Base-by-base conservation (phyloP, 1,140 invertebrate species). In the Aphelinus certus region DNA sequence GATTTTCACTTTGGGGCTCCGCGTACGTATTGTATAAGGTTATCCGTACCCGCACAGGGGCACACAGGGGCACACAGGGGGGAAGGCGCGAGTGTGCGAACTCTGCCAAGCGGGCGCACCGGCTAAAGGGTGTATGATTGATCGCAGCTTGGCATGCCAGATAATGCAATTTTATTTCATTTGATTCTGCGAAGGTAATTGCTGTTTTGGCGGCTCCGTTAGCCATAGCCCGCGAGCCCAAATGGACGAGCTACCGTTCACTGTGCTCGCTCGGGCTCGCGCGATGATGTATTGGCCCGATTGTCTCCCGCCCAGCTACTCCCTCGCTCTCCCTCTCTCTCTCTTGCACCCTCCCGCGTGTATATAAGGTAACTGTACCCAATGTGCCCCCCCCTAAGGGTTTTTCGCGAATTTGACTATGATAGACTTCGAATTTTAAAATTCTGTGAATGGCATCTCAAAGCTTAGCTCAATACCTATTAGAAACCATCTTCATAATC, bases 131-230 rank as follows among this genome's bases (percentile, higher is more conserved):
- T 83, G 72, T 83, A 86, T 88, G 87, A 88, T 87, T 86, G 85
- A 88, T 88, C 84, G 85, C 78, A 73, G 77, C 81, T 80, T 86
- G 83, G 83, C 85, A 87, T 87, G 85, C 83, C 84, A 83, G 84
- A 86, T 86, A 87, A 87, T 86, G 84, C 83, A 87, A 87, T 88
- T 88, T 87, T 87, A 87, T 88, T 87, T 86, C 84, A 87, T 87
- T 88, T 85, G 87, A 87, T 87, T 88, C 82, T 81, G 76, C 81
- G 82, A 70, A 81, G 84, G 83, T 87, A 88, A 88, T 87, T 87
- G 86, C 85, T 85, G 81, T 87, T 87, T 87, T 84, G 86, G 83
- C 84, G 84, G 83, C 79, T 78, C 77, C 78, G 77, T 76, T 78
- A 78, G 78, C 76, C 81, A 77, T 26, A 26, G 82, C 79, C 80